Percentiles rank a stretch among this genome's conserved stretches.
These are phyloP conservation scores for Drosophila recens DNA, from an alignment of 2,888 invertebrate species.

Conservation along the genomic window DNA sequence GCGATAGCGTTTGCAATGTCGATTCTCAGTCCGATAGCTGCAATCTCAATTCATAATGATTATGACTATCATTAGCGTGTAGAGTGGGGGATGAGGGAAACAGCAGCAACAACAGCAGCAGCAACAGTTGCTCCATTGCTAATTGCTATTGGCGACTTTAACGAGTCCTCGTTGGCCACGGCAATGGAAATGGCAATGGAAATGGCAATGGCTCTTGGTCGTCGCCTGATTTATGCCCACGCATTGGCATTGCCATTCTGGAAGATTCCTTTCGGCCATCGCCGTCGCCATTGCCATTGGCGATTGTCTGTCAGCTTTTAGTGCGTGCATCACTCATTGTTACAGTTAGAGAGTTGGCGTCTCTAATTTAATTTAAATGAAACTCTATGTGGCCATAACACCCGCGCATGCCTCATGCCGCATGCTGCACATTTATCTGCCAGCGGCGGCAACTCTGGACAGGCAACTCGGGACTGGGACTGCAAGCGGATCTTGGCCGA, in stretches of 20 bases:
- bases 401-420: slow-evolving; percentile 60
- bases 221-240: slow-evolving; percentile 67
- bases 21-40: slow-evolving; percentile 45
- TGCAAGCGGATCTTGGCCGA: slow-evolving; percentile 70
- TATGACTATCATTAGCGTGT: slow-evolving; percentile 57
- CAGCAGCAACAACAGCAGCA: slow-evolving; percentile 1
- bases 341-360: slow-evolving; percentile 78
- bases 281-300: slow-evolving; percentile 39
- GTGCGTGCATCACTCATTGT: slow-evolving; percentile 80
- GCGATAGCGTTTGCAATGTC: slow-evolving; percentile 18
- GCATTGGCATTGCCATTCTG: slow-evolving; percentile 32
- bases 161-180: slow-evolving; percentile 48
- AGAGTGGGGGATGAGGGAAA: not conserved
- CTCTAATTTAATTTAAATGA: slow-evolving; percentile 81
- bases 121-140: slow-evolving; percentile 42
- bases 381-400: slow-evolving; percentile 54
- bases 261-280: slow-evolving; percentile 21
- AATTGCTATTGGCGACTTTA: slow-evolving; percentile 63
- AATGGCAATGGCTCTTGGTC: slow-evolving; percentile 5
- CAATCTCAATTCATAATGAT: slow-evolving; percentile 74
- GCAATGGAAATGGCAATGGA: slow-evolving; percentile 9
- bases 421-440: slow-evolving; percentile 63
- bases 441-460: slow-evolving; percentile 42
- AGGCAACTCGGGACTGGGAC: slow-evolving; percentile 17
- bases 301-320: slow-evolving; percentile 69